A percentile compares a stretch with the other conserved stretches of the same genome.
These are phyloP conservation scores for Drosophila vallismaia DNA, from an alignment of 2,888 invertebrate genomes.

Conservation along the genomic window DNA sequence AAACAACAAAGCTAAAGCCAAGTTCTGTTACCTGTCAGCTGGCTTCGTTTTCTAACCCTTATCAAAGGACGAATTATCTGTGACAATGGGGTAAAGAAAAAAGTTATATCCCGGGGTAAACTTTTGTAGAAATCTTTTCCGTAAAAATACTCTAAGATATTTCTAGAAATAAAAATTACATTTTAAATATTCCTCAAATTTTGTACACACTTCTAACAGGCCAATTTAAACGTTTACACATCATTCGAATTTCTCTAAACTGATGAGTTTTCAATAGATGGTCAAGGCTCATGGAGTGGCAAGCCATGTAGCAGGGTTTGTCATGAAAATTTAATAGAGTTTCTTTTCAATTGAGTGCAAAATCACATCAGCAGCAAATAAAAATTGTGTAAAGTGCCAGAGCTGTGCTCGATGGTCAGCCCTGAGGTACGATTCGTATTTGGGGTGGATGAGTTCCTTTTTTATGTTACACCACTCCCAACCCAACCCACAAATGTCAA, in stretches of 20 bases:
- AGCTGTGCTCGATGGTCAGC: slow-evolving; percentile 55
- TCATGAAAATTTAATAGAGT: slow-evolving; percentile 77
- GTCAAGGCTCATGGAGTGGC: slow-evolving; percentile 42
- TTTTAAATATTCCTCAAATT: neutral
- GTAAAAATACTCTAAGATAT: neutral
- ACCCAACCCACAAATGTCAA: slow-evolving; percentile 64
- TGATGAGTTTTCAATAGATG: slow-evolving; percentile 25
- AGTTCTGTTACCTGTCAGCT: slow-evolving; percentile 22
- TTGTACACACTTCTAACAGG: neutral
- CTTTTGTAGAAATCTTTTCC: neutral
- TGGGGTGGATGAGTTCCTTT: slow-evolving; percentile 45
- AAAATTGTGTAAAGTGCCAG: slow-evolving; percentile 56
- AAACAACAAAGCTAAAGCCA: slow-evolving; percentile 16
- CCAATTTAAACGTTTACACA: slow-evolving; percentile 9
- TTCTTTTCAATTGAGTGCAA: slow-evolving; percentile 82
- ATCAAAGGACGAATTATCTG: slow-evolving; percentile 38
- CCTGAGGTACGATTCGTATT: slow-evolving; percentile 25
- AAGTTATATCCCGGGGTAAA: neutral
- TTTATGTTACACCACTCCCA: slow-evolving; percentile 23
- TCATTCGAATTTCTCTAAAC: slow-evolving; percentile 28
- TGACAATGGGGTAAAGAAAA: slow-evolving; percentile 23
- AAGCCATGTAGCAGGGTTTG: slow-evolving; percentile 57
- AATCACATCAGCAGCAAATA: slow-evolving; percentile 77
- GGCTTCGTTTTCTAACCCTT: slow-evolving; percentile 22
- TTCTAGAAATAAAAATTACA: neutral